Base-by-base conservation (phyloP, 2,888 invertebrate genomes). In the Epinotia brunnichana region DNA sequence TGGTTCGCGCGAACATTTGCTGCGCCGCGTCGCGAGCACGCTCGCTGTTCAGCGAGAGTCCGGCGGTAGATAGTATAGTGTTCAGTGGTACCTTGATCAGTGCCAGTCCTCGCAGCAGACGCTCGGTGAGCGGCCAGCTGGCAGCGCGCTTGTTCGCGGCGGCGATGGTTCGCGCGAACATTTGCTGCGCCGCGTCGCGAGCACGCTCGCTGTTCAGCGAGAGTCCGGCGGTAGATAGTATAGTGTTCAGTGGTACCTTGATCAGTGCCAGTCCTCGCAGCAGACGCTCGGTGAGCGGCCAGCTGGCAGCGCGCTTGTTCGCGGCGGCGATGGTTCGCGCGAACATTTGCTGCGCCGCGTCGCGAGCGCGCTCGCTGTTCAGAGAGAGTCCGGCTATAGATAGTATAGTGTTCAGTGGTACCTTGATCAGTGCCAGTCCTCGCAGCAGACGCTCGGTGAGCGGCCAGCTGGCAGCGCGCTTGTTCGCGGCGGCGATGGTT, bases 231-330 rank as follows among this genome's bases (percentile, higher is more conserved):
- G 94, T 92, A 62, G 91, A 86, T 73, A 94, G 92, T 0, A 93
- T 89, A 41, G 94, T 94, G 11, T 91, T 93, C 74, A 94, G 29
- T 29, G 29, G 29, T 68, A 72, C 7, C 21, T 56, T 56, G 24
- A 97, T 94, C 4, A 97, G 90, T 1, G 95, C 95, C n/a, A 97
- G 85, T 66, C 95, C 94, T 0, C 95, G 92, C 21, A 97, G 89
- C 78, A 97, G 83, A 5, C 92, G 86, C 82, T 97, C 96, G 48
- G 95, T 95, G 5, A 96, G 87, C 17, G 92, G 78, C 77, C 95
- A 94, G 5, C 92, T 24, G 21, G 21, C 21, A 24, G 21, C 21
- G 21, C 21, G 21, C 21, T 24, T 24, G 21, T 24, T 24, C 21
- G 21, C 21, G 21, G 21, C 21, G 21, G 21, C 21, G 21, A 24